Base-by-base conservation (phyloP, 2,888 invertebrate genomes). In the Drosophila recens region DNA sequence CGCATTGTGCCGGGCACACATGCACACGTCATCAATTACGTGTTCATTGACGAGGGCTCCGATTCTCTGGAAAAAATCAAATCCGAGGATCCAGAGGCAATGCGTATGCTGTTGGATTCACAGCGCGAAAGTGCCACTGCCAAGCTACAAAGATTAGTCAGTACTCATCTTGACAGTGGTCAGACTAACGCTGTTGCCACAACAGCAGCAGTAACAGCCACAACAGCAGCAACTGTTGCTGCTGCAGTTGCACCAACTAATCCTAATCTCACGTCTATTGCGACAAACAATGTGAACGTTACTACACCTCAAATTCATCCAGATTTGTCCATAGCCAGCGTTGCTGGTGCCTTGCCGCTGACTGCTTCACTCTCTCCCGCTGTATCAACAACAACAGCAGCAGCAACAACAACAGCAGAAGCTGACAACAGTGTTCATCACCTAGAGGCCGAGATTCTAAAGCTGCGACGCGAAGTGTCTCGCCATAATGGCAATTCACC, bases 1-100 rank as follows among this genome's bases (percentile, higher is more conserved):
- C 90, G 92, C 8, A 90, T 92, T 17, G 90, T 91, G n/a, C 92
- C 91, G 0, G 92, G 91, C 56, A 91, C 92, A 1, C 92, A 92
- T 72, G 91, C 91, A 0, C 92, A 92, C 27, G 88, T 92, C n/a
- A 89, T 92, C 1, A 92, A 91, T 54, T 92, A 92, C 61, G 91
- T 92, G 27, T 88, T 92, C 3, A 82, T 92, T 1, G 91, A 92
- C 49, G 88, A 90, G 9, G 90, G 86, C 30, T 89, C 90, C 3
- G 89, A 91, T 4, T 90, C 91, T 4, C 67, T 91, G 72, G 88
- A 87, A 23, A 92, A 91, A 66, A 90, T 91, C 6, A 90, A 87
- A 11, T 89, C 86, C 3, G 90, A 87, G 42, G 91, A 92, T 63
- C 89, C 91, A 20, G 89, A 88, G 3, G 87, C 92, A 0, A 90